phyloP scores from a whole-genome alignment of 2,888 invertebrate genomes.

The Oasisia sp. region DNA sequence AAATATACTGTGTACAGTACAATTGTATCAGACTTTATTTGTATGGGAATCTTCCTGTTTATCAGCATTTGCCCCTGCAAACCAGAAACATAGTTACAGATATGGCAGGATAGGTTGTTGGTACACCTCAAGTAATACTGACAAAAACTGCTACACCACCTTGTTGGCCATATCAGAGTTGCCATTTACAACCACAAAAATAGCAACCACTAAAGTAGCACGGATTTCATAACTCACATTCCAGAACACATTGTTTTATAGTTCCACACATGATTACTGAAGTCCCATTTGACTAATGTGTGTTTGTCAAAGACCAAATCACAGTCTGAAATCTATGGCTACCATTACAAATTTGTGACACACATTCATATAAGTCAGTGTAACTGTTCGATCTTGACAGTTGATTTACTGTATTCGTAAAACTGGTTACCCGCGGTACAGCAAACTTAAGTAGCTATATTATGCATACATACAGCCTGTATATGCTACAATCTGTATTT shows the following conservation, averaged over 20 bases:
- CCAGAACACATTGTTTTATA: too few species aligned
- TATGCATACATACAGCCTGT: not conserved
- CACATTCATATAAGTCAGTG: not conserved
- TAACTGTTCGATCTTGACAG: not conserved
- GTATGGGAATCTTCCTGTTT: not conserved
- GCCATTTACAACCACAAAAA: not conserved
- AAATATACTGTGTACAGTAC: slow-evolving; percentile 8
- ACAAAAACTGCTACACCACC: not conserved
- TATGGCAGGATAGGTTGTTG: not conserved
- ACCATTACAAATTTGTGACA: not conserved
- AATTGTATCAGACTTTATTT: not conserved
- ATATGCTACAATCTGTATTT: not conserved
- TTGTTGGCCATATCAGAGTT: not conserved
- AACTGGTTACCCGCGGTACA: not conserved
- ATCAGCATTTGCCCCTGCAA: not conserved
- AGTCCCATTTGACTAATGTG: too few species aligned
- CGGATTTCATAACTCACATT: too few species aligned
- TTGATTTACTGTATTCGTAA: not conserved
- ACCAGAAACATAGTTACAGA: not conserved
- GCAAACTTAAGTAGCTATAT: not conserved
- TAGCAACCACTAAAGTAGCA: not conserved
- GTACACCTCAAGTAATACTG: not conserved
- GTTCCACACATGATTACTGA: too few species aligned
- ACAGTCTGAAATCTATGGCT: too few species aligned
- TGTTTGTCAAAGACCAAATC: too few species aligned